Conservation (phyloP, 2,797 vertebrate genomes). For the Squalus acanthias region DNA sequence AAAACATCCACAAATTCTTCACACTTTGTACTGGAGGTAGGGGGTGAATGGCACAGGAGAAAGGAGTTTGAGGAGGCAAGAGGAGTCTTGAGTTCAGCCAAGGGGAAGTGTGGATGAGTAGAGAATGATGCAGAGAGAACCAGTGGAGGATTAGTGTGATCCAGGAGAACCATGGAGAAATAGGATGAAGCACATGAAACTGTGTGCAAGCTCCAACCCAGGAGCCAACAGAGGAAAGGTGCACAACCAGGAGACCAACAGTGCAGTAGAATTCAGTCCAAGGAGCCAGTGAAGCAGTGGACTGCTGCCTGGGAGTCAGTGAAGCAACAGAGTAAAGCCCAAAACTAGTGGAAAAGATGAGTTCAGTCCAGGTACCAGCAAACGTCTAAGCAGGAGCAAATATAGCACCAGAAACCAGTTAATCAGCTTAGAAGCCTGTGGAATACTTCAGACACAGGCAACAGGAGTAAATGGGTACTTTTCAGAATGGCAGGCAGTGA, state of each 20-base stretch:
- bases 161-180: too few species aligned
- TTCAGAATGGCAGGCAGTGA: too few species aligned
- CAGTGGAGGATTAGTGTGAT: too few species aligned
- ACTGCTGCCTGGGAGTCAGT: too few species aligned
- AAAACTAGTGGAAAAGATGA: neutral
- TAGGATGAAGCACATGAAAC: neutral
- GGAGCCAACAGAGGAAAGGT: neutral
- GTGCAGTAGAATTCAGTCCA: neutral
- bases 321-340: neutral
- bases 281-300: neutral
- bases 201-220: neutral
- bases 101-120: neutral
- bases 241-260: neutral
- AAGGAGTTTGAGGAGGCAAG: too few species aligned
- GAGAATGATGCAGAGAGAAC: neutral
- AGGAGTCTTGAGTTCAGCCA: too few species aligned
- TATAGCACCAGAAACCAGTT: neutral
- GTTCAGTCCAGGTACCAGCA: neutral
- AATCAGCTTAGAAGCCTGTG: neutral
- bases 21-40: too few species aligned
- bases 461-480: too few species aligned
- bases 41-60: too few species aligned
- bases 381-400: neutral
- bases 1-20: too few species aligned
- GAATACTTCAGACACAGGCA: neutral